These are phyloP conservation scores for Parthenolecanium corni DNA, from an alignment of 2,888 invertebrate species.

Conservation along the genomic window DNA sequence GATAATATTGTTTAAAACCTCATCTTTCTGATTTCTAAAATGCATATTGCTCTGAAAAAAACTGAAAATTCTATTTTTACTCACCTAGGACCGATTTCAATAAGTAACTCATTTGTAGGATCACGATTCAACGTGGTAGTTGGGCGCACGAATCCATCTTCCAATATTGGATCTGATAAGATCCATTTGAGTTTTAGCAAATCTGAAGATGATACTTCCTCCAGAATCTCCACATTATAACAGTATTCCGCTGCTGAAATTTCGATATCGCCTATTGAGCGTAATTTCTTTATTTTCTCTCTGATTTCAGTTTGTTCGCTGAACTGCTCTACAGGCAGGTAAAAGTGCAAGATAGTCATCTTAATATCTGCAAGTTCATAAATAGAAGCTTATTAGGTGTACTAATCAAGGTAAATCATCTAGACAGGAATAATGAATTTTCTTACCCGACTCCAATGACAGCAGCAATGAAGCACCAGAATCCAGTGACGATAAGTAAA, in stretches of 20 bases:
- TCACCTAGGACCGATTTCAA: slow-evolving; percentile 84
- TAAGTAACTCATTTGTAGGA: slow-evolving; percentile 38
- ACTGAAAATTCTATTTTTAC: too few relatives aligned
- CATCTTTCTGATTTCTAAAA: background rate
- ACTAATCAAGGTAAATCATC: too few relatives aligned
- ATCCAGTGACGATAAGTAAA: too few relatives aligned
- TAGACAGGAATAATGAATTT: too few relatives aligned
- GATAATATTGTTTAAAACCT: background rate
- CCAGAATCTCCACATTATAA: slow-evolving; percentile 57
- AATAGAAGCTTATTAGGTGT: too few relatives aligned
- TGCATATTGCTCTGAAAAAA: too few relatives aligned
- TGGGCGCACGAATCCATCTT: slow-evolving; percentile 41
- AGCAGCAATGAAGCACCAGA: too few relatives aligned
- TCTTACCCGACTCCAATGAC: too few relatives aligned
- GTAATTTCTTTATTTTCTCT: slow-evolving; percentile 2
- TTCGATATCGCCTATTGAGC: background rate
- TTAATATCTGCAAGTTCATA: background rate
- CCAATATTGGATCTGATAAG: slow-evolving; percentile 58
- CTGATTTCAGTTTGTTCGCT: background rate
- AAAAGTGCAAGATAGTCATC: slow-evolving; percentile 4
- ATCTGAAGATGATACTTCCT: slow-evolving; percentile 48
- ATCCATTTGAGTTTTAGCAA: slow-evolving; percentile 63
- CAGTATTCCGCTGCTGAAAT: slow-evolving; percentile 61
- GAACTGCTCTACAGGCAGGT: background rate
- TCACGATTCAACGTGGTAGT: slow-evolving; percentile 33